phyloP scores from a whole-genome alignment of 2,797 vertebrate genomes.

The Lepus townsendii region DNA sequence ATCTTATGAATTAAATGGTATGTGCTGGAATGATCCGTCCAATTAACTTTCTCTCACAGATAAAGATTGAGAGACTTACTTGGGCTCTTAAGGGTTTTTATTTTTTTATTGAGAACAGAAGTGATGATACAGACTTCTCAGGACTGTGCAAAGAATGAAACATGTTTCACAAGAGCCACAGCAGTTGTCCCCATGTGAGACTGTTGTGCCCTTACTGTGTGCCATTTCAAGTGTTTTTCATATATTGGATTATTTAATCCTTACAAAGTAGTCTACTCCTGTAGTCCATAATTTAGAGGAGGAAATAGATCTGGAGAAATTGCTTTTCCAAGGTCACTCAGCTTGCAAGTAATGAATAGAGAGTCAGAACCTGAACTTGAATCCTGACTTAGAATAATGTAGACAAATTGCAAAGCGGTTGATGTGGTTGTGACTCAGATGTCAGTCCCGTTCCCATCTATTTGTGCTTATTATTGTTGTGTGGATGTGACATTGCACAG shows the following conservation, averaged over 20 bases:
- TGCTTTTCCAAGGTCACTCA: not conserved
- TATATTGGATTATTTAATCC: not conserved
- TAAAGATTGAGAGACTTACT: not conserved
- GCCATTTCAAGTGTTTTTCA: not conserved
- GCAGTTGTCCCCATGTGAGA: not conserved
- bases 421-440: not conserved
- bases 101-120: not conserved
- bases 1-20: not conserved
- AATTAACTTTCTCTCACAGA: constrained; percentile 20
- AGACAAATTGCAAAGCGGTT: not conserved
- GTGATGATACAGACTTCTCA: not conserved
- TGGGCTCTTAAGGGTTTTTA: not conserved
- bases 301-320: not conserved
- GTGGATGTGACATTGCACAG: not conserved
- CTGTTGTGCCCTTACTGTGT: not conserved
- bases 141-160: not conserved
- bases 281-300: not conserved
- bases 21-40: not conserved
- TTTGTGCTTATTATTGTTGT: not conserved
- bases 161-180: not conserved
- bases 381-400: not conserved
- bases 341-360: not conserved
- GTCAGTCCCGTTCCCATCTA: not conserved
- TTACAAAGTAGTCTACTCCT: not conserved
- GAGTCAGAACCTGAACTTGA: not conserved